Evolutionary conservation across 2,888 invertebrate genomes (phyloP).

Genomic region (Agriopis leucophaearia): DNA sequence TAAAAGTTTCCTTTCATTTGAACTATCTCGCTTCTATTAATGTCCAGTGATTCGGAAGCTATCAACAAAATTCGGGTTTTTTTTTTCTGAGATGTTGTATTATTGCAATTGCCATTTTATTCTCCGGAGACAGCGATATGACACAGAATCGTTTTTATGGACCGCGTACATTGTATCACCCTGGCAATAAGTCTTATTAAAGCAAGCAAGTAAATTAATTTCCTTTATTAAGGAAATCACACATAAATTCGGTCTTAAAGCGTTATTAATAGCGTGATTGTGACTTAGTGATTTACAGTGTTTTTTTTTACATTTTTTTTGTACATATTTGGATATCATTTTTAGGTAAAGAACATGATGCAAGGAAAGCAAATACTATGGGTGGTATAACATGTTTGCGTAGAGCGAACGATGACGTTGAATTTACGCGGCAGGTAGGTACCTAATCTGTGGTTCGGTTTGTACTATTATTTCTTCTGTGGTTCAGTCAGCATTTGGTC

Average conservation of each 20-base stretch:
- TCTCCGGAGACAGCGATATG: not conserved
- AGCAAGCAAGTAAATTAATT: constrained; percentile 30
- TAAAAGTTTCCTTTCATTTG: too few species aligned
- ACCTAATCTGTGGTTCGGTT: constrained; percentile 29
- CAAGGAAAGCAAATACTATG: constrained; percentile 19
- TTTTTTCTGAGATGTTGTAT: too few species aligned
- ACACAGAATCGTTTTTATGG: not conserved
- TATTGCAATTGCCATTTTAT: too few species aligned
- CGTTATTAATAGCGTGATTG: constrained; percentile 36
- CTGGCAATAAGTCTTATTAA: constrained; percentile 15
- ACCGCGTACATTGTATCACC: constrained; percentile 12
- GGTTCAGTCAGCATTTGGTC: constrained; percentile 32
- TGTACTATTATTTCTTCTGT: constrained; percentile 4
- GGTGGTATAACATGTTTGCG: constrained; percentile 21
- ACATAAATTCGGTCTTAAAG: constrained; percentile 38
- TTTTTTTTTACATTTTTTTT: too few species aligned
- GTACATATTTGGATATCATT: constrained; percentile 30
- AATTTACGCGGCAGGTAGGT: not conserved
- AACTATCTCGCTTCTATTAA: too few species aligned
- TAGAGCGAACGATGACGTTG: constrained; percentile 27
- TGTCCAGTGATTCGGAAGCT: too few species aligned
- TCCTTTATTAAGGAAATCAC: constrained; percentile 44
- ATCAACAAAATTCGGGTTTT: too few species aligned
- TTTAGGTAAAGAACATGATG: constrained; percentile 33
- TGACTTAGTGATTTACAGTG: constrained; percentile 29